Conservation (phyloP, 2,797 vertebrate genomes). For the Chaenodraco wilsoni region DNA sequence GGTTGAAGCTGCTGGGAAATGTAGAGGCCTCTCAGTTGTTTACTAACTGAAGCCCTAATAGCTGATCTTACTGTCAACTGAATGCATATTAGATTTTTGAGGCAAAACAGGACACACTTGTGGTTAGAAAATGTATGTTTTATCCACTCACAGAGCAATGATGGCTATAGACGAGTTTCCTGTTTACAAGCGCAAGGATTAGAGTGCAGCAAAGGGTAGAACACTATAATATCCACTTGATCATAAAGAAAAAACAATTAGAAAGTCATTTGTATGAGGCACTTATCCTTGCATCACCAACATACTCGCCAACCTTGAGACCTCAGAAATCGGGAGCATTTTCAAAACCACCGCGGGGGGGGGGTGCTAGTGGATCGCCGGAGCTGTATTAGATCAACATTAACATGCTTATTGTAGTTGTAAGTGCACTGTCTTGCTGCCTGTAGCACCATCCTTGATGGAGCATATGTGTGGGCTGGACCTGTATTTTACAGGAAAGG, state of each 20-base stretch:
- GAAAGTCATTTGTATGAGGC: neutral
- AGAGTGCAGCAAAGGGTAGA: neutral
- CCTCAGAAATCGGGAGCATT: no score
- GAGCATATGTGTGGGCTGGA: no score
- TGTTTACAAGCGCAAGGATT: neutral
- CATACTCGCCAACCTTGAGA: no score
- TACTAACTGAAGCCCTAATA: neutral
- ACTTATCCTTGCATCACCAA: neutral
- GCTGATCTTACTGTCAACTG: conserved; percentile 11
- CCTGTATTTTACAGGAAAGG: no score
- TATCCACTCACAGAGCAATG: neutral
- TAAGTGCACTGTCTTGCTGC: no score
- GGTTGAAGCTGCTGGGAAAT: conserved; percentile 26
- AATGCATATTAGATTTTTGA: conserved; percentile 15
- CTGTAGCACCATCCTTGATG: no score
- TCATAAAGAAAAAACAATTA: no score
- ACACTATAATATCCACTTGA: neutral
- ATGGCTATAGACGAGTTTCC: neutral
- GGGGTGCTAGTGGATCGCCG: no score
- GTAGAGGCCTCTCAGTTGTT: neutral
- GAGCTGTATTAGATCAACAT: no score
- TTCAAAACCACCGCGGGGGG: no score
- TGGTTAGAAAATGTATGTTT: neutral
- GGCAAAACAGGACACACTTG: neutral
- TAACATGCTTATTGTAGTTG: no score